Conservation (phyloP, 1,140 invertebrate genomes). For the Listronotus bonariensis region DNA sequence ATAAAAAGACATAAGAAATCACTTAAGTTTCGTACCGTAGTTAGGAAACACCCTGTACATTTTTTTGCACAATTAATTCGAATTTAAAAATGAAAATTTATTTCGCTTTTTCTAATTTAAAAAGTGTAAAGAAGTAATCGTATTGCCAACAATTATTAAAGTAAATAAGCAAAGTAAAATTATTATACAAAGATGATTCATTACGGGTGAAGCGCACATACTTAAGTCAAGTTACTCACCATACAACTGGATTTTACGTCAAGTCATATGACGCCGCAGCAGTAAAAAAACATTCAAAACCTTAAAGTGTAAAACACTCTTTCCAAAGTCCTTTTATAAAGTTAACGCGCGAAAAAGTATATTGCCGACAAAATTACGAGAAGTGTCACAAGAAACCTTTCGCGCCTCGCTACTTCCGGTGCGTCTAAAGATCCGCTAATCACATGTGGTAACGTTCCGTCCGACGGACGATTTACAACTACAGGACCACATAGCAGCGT, state of each 20-base stretch:
- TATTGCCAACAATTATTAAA: too few relatives aligned
- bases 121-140: too few relatives aligned
- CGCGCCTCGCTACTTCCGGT: constrained; percentile 1
- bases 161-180: too few relatives aligned
- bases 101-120: too few relatives aligned
- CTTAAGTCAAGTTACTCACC: constrained; percentile 27
- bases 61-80: too few relatives aligned
- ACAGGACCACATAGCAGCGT: constrained; percentile 5
- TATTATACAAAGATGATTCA: constrained; percentile 20
- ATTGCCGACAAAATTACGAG: neutral
- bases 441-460: constrained; percentile 7
- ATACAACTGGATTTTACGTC: constrained; percentile 23
- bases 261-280: constrained; percentile 7
- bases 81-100: too few relatives aligned
- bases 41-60: too few relatives aligned
- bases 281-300: neutral
- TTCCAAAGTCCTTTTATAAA: too few relatives aligned
- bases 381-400: neutral
- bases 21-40: too few relatives aligned
- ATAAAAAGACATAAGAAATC: too few relatives aligned
- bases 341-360: neutral
- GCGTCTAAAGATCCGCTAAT: constrained; percentile 1
- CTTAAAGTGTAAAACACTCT: too few relatives aligned
- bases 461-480: constrained; percentile 10
- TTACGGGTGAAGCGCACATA: constrained; percentile 5